Evolutionary conservation across 2,113 vertebrate genomes (phyloP).

Genomic region (Atrichornis clamosus): DNA sequence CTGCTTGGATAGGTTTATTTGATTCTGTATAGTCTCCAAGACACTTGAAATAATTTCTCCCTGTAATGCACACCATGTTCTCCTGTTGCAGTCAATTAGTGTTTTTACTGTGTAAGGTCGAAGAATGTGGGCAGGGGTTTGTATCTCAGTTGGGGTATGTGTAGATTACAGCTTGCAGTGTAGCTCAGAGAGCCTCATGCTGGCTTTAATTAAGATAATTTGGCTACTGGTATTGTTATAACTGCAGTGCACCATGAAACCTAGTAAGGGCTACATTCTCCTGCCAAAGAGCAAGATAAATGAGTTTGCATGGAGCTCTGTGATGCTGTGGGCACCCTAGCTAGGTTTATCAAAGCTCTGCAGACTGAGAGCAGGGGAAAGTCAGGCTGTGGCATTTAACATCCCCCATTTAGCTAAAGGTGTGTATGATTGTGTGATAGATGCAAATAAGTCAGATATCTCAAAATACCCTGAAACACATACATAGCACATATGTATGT

Average conservation of each 20-base stretch:
- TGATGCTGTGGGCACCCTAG: background rate
- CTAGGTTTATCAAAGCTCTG: background rate
- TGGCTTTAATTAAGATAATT: conserved; percentile 37
- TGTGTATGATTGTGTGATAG: background rate
- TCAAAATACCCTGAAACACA: background rate
- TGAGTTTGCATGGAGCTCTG: background rate
- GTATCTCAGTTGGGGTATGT: background rate
- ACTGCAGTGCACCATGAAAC: background rate
- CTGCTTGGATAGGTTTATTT: background rate
- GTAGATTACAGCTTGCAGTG: background rate
- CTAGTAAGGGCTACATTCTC: background rate
- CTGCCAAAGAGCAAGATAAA: background rate
- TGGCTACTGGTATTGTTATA: conserved; percentile 28
- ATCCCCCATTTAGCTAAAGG: background rate
- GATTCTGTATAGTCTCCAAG: conserved; percentile 7
- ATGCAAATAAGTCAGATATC: background rate
- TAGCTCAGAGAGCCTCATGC: background rate
- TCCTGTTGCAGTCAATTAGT: conserved; percentile 33
- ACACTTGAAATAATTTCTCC: conserved; percentile 22
- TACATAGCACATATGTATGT: background rate
- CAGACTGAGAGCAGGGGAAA: background rate
- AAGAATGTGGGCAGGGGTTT: background rate
- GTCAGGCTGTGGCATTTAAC: background rate
- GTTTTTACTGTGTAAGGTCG: background rate
- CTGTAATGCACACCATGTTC: conserved; percentile 27